These are phyloP conservation scores for Amiota communis DNA, from an alignment of 2,888 invertebrate genomes.

Conservation along the genomic window DNA sequence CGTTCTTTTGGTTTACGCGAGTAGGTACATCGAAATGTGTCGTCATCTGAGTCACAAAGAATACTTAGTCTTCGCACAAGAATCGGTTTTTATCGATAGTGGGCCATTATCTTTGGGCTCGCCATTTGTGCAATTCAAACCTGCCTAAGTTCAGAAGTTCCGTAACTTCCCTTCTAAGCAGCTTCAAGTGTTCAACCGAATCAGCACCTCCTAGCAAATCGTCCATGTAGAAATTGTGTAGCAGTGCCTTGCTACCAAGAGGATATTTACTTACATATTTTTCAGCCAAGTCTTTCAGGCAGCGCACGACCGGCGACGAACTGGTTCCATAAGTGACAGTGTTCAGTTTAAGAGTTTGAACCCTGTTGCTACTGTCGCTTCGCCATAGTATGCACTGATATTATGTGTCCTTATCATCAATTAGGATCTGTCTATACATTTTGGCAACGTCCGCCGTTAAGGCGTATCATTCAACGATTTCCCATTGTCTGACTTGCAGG, in stretches of 20 bases:
- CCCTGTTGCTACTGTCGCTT: slow-evolving; percentile 31
- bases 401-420: slow-evolving; percentile 43
- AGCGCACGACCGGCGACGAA: slow-evolving; percentile 38
- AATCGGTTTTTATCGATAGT: background rate
- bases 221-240: too few relatives aligned
- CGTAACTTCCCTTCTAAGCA: too few relatives aligned
- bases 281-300: background rate
- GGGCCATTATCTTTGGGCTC: background rate
- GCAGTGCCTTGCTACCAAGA: too few relatives aligned
- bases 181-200: too few relatives aligned
- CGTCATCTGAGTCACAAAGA: background rate
- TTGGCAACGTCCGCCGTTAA: slow-evolving; percentile 52
- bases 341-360: slow-evolving; percentile 46
- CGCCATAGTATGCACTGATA: slow-evolving; percentile 55
- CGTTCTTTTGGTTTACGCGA: background rate
- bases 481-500: slow-evolving; percentile 24
- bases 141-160: too few relatives aligned
- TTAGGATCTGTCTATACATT: slow-evolving; percentile 57
- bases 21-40: background rate
- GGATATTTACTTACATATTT: too few relatives aligned
- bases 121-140: too few relatives aligned
- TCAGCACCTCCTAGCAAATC: too few relatives aligned
- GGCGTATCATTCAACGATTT: slow-evolving; percentile 21
- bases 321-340: slow-evolving; percentile 53
- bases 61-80: background rate